These are phyloP conservation scores for Melitaea cinxia DNA, from an alignment of 1,140 invertebrate species.

Conservation along the genomic window DNA sequence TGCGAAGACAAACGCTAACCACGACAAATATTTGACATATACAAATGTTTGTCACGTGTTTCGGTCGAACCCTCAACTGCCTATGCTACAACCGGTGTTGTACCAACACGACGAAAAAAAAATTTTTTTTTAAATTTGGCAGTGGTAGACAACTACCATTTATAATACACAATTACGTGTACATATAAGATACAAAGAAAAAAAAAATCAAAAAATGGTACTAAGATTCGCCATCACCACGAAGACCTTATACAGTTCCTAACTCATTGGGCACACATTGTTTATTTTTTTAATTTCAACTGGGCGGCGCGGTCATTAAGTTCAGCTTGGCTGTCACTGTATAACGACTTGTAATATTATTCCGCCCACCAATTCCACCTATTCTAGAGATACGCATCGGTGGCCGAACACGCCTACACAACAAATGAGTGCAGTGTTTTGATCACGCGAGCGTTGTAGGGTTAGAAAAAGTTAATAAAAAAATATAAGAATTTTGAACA, in stretches of 20 bases:
- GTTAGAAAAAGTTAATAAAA: constrained; percentile 11
- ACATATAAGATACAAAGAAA: no score
- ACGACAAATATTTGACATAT: no score
- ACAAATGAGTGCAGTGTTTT: constrained; percentile 51
- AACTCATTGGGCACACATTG: constrained; percentile 26
- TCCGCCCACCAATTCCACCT: constrained; percentile 74
- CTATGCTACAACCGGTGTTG: no score
- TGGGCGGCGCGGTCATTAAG: constrained; percentile 58
- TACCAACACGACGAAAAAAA: no score
- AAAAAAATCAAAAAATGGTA: not conserved
- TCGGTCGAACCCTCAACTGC: no score
- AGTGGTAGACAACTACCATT: no score
- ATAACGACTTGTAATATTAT: constrained; percentile 66
- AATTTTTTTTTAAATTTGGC: no score
- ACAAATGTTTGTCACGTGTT: no score
- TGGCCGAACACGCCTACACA: constrained; percentile 60
- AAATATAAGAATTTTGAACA: not conserved
- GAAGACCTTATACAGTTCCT: not conserved
- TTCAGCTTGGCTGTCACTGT: constrained; percentile 58
- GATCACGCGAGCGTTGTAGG: constrained; percentile 30
- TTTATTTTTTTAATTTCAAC: constrained; percentile 47
- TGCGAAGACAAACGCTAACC: no score
- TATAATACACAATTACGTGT: no score
- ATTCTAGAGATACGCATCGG: constrained; percentile 73
- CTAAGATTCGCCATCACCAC: not conserved